Percentiles rank a stretch among this genome's conserved stretches.
Conservation (phyloP, 2,888 invertebrate species). For the Pegoplata infirma region DNA sequence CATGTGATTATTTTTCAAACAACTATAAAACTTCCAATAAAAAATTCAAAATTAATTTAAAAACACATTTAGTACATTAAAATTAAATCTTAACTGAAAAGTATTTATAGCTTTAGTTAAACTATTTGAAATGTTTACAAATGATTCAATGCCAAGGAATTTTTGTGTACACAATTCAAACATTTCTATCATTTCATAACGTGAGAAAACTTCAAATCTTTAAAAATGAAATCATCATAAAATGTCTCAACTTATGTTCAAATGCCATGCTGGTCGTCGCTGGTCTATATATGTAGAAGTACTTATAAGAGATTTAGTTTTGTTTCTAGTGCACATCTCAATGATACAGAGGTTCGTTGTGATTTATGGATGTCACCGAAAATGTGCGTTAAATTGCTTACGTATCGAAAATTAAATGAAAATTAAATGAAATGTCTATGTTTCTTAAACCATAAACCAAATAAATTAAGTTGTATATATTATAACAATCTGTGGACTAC, state of each 20-base stretch:
- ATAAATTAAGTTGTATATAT: slow-evolving; percentile 56
- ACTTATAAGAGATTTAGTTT: background rate
- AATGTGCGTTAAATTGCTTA: slow-evolving; percentile 61
- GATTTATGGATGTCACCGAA: slow-evolving; percentile 59
- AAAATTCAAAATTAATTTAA: slow-evolving; percentile 34
- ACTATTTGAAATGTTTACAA: slow-evolving; percentile 40
- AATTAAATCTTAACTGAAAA: slow-evolving; percentile 14
- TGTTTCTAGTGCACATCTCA: slow-evolving; percentile 10
- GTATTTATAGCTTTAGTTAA: slow-evolving; percentile 27
- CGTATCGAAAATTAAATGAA: slow-evolving; percentile 52
- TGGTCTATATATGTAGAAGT: background rate
- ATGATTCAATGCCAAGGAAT: slow-evolving; percentile 37
- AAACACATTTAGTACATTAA: slow-evolving; percentile 41
- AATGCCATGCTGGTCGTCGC: background rate
- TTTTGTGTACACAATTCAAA: slow-evolving; percentile 19
- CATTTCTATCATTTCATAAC: slow-evolving; percentile 9
- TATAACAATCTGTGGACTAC: slow-evolving; percentile 21
- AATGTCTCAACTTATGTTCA: no score
- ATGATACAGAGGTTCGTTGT: slow-evolving; percentile 51
- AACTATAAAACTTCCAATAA: background rate
- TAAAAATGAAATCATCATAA: no score
- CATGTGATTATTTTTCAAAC: slow-evolving; percentile 15
- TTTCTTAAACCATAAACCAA: slow-evolving; percentile 50
- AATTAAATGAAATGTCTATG: slow-evolving; percentile 44
- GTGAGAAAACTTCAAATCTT: slow-evolving; percentile 42